Base-by-base conservation (phyloP, 1,140 invertebrate species). In the Amyelois transitella region DNA sequence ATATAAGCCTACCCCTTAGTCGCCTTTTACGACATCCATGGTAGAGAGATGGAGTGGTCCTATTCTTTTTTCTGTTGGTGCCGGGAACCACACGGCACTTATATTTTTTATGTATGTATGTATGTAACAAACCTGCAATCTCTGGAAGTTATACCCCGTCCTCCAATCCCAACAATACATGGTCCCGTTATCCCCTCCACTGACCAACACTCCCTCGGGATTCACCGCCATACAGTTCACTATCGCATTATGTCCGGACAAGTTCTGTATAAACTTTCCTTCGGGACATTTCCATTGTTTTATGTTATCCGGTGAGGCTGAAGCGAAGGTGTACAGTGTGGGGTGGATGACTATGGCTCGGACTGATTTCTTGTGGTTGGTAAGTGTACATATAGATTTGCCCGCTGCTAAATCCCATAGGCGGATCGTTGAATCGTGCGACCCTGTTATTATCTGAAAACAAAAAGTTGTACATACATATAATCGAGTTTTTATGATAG, bases 251-350 rank as follows among this genome's bases (percentile, higher is more conserved):
- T 99, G 99, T 0, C 98, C 98, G 0, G 95, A 94, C 32, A 99
- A 89, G 89, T 99, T 99, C 82, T 99, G 98, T 57, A 99, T 94
- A 76, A 99, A 99, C 76, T 97, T 96, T 1, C 98, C 99, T 76
- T 99, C 97, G 0, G 98, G 98, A 82, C 97, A 98, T 81, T 96
- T 97, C 98, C 98, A 99, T 80, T 99, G 96, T 82, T 99, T 99
- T 53, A 99, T 98, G 78, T 99, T 99, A 81, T 99, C 98, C 0
- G 99, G 97, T 0, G 97, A 99, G 0, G 96, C 98, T 1, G 97
- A 99, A 0, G 96, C 98, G 88, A 99, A 99, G 90, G 97, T 98
- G 79, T 99, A 96, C 86, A 97, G 88, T 43, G 92, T 94, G 0
- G 98, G 98, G 91, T 99, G 98, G 8, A 99, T 90, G 0, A 94